A percentile compares a stretch with the other conserved stretches of the same genome.
phyloP scores from a whole-genome alignment of 2,888 invertebrate species.

The Tridacna crocea region DNA sequence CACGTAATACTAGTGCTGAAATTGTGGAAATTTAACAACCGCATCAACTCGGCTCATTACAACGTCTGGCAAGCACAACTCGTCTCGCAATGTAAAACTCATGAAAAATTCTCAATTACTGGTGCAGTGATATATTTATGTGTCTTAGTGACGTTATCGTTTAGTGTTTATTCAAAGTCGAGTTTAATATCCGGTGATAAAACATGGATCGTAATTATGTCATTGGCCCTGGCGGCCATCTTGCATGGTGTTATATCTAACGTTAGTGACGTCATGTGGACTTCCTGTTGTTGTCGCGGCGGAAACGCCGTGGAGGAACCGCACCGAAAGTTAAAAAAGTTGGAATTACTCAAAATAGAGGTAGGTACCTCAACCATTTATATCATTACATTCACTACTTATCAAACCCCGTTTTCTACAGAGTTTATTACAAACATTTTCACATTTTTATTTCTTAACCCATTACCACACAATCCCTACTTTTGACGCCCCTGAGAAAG shows the following conservation, averaged over 20 bases:
- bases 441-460: too few species aligned
- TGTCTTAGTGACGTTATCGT: conserved; percentile 60
- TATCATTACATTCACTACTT: too few species aligned
- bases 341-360: conserved; percentile 77
- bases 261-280: conserved; percentile 73
- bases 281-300: conserved; percentile 67
- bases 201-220: conserved; percentile 70
- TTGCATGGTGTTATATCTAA: conserved; percentile 69
- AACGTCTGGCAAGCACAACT: conserved; percentile 77
- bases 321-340: conserved; percentile 74
- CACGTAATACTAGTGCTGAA: conserved; percentile 69
- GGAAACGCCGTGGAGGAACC: conserved; percentile 70
- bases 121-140: conserved; percentile 63
- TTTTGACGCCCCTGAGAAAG: too few species aligned
- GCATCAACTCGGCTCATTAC: conserved; percentile 74
- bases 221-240: conserved; percentile 61
- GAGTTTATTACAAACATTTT: too few species aligned
- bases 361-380: conserved; percentile 50
- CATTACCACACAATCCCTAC: too few species aligned
- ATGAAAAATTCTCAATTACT: conserved; percentile 65
- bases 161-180: conserved; percentile 66
- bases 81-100: conserved; percentile 67
- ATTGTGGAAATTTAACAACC: conserved; percentile 73
- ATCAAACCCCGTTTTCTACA: too few species aligned
- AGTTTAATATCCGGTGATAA: conserved; percentile 43